Evolutionary conservation across 2,113 vertebrate species (phyloP).

Genomic region (Microcebus ravelobensis): DNA sequence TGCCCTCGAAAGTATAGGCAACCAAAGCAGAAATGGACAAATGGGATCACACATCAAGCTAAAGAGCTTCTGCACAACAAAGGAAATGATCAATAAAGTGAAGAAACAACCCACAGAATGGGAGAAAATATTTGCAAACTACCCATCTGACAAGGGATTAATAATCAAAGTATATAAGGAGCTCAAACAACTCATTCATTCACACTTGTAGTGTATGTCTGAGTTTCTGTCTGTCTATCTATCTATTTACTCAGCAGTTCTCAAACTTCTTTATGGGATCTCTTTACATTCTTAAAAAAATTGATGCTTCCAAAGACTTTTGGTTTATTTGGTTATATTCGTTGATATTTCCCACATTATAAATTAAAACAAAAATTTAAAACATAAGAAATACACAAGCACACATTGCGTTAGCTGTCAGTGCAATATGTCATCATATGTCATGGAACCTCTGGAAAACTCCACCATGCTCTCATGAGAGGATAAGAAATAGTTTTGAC

Average conservation of each 20-base stretch:
- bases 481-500: background rate
- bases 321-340: background rate
- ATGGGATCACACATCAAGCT: background rate
- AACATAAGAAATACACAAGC: background rate
- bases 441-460: background rate
- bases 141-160: background rate
- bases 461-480: background rate
- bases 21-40: background rate
- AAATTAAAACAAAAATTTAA: background rate
- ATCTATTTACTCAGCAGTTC: background rate
- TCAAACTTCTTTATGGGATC: background rate
- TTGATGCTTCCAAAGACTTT: background rate
- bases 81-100: background rate
- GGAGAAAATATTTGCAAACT: background rate
- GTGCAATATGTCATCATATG: background rate
- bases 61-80: background rate
- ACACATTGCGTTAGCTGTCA: background rate
- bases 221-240: background rate
- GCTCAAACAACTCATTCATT: background rate
- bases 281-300: constrained; percentile 15
- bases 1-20: background rate
- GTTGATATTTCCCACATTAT: background rate
- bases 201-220: background rate
- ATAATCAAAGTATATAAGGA: background rate
- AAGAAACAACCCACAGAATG: background rate